phyloP scores from a whole-genome alignment of 2,888 invertebrate species.

The Toxonevra muliebris region DNA sequence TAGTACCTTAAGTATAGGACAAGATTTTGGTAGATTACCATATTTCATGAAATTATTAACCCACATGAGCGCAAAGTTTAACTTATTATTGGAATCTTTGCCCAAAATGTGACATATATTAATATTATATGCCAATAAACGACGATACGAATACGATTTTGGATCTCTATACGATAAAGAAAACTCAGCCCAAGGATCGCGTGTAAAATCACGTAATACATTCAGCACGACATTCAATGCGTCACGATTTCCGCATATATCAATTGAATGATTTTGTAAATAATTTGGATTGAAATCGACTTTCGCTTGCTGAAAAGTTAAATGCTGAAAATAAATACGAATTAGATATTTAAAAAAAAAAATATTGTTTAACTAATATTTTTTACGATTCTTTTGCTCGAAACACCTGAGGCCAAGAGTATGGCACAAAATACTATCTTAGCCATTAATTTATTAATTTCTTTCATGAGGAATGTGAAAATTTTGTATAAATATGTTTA shows the following conservation, averaged over 20 bases:
- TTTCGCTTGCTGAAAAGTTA: not conserved
- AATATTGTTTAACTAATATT: no score
- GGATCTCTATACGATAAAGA: not conserved
- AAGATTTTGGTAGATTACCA: slow-evolving; percentile 45
- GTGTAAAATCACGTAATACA: not conserved
- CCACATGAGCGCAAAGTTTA: slow-evolving; percentile 43
- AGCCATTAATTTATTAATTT: no score
- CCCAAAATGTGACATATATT: slow-evolving; percentile 47
- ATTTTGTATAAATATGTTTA: no score
- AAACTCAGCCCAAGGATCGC: slow-evolving; percentile 12
- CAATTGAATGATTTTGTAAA: not conserved
- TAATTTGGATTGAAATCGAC: slow-evolving; percentile 14
- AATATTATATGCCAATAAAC: slow-evolving; percentile 44
- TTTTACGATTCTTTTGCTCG: no score
- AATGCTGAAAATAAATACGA: not conserved
- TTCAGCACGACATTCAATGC: slow-evolving; percentile 11
- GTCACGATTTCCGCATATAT: not conserved
- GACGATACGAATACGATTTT: slow-evolving; percentile 39
- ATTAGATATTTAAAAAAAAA: no score
- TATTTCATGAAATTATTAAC: slow-evolving; percentile 39
- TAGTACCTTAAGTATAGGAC: slow-evolving; percentile 42
- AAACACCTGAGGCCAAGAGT: no score
- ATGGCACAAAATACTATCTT: no score
- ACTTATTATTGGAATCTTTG: slow-evolving; percentile 5
- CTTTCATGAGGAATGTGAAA: no score